Evolutionary conservation across 1,140 invertebrate genomes (phyloP).

Genomic region (Nephotettix cincticeps): DNA sequence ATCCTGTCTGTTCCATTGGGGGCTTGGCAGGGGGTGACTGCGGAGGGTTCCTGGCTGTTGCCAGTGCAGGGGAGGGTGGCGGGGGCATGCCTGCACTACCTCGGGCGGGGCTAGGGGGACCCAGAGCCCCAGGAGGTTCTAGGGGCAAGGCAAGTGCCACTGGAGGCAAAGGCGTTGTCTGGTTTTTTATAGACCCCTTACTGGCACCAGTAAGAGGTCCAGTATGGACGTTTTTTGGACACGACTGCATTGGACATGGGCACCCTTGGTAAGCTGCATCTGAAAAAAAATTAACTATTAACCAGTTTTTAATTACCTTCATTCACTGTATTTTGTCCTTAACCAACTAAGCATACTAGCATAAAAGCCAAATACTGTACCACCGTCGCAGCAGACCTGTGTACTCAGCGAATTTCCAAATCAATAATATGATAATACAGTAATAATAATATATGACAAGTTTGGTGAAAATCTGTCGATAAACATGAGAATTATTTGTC

Average conservation of each 20-base stretch:
- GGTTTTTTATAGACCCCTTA: slow-evolving; percentile 58
- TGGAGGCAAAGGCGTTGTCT: slow-evolving; percentile 49
- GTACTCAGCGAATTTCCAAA: no score
- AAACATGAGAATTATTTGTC: no score
- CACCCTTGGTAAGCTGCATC: slow-evolving; percentile 65
- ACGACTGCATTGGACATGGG: slow-evolving; percentile 84
- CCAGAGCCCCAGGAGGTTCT: slow-evolving; percentile 59
- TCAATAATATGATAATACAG: no score
- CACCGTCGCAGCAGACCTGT: no score
- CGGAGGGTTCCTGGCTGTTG: slow-evolving; percentile 39
- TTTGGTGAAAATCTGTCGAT: no score
- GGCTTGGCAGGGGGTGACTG: slow-evolving; percentile 20
- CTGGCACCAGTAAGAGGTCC: slow-evolving; percentile 90
- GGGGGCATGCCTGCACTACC: slow-evolving; percentile 39
- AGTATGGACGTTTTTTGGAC: slow-evolving; percentile 97
- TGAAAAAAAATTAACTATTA: slow-evolving; percentile 48
- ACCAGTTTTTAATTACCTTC: no score
- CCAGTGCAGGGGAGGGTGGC: slow-evolving; percentile 39
- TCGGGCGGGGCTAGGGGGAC: slow-evolving; percentile 36
- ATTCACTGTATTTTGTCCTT: no score
- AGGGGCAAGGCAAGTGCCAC: slow-evolving; percentile 63
- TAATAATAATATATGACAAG: no score
- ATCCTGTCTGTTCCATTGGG: slow-evolving; percentile 28
- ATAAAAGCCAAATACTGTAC: no score
- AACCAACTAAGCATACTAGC: no score